phyloP scores from a whole-genome alignment of 2,888 invertebrate species.

The Eupithecia pulchellata region DNA sequence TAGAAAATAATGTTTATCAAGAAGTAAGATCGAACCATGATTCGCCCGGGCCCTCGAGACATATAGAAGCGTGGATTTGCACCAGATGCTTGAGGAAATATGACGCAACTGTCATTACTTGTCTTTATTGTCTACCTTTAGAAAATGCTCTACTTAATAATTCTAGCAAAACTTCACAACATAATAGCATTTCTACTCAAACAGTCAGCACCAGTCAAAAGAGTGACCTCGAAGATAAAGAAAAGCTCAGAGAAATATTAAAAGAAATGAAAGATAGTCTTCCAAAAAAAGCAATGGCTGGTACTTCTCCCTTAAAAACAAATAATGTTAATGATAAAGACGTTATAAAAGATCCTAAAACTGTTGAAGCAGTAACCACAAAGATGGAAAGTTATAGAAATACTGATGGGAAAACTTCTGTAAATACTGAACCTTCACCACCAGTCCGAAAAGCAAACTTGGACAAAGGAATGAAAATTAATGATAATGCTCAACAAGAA shows the following conservation, averaged over 20 bases:
- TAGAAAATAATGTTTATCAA: slow-evolving; percentile 22
- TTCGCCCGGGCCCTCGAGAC: slow-evolving; percentile 42
- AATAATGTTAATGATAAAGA: slow-evolving; percentile 36
- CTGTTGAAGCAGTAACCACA: slow-evolving; percentile 70
- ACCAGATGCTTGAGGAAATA: slow-evolving; percentile 71
- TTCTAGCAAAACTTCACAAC: slow-evolving; percentile 37
- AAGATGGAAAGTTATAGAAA: slow-evolving; percentile 61
- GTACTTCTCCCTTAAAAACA: slow-evolving; percentile 29
- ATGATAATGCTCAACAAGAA: slow-evolving; percentile 20
- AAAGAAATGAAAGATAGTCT: slow-evolving; percentile 92
- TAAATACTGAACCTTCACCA: slow-evolving; percentile 16
- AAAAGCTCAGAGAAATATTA: slow-evolving; percentile 88
- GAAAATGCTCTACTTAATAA: slow-evolving; percentile 38
- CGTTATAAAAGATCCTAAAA: slow-evolving; percentile 35
- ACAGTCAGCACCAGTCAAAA: slow-evolving; percentile 49
- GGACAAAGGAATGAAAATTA: slow-evolving; percentile 18
- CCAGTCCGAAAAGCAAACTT: slow-evolving; percentile 15
- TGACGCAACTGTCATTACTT: slow-evolving; percentile 62
- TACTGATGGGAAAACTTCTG: slow-evolving; percentile 25
- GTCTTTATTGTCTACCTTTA: slow-evolving; percentile 60
- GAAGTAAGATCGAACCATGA: slow-evolving; percentile 36
- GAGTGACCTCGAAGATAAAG: slow-evolving; percentile 75
- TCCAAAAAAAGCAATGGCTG: slow-evolving; percentile 85
- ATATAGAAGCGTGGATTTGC: slow-evolving; percentile 66
- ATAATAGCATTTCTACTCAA: slow-evolving; percentile 60